phyloP scores from a whole-genome alignment of 2,797 vertebrate species.

The Gastrophryne carolinensis region DNA sequence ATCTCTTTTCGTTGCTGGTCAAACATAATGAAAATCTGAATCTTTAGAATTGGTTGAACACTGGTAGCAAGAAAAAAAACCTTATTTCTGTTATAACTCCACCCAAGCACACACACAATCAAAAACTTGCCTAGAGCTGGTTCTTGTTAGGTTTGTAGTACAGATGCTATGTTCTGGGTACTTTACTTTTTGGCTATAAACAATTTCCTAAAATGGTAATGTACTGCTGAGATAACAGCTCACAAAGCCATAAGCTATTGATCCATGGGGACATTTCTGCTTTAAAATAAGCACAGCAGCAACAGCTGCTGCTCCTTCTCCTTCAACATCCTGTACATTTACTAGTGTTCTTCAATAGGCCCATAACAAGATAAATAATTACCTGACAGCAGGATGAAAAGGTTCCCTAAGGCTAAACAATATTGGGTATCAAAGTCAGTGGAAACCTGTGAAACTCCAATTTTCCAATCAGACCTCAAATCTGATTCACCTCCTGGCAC shows the following conservation, averaged over 20 bases:
- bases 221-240: not conserved
- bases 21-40: too few relatives aligned
- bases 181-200: not conserved
- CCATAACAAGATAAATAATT: too few relatives aligned
- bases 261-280: not conserved
- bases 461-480: slow-evolving; percentile 18
- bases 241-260: not conserved
- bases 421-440: not conserved
- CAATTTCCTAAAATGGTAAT: not conserved
- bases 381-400: too few relatives aligned
- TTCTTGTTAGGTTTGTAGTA: too few relatives aligned
- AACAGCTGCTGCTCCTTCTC: not conserved
- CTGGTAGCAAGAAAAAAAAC: too few relatives aligned
- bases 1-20: too few relatives aligned
- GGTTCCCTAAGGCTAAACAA: not conserved
- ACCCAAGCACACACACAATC: too few relatives aligned
- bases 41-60: too few relatives aligned
- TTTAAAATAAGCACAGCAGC: not conserved
- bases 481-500: slow-evolving; percentile 43
- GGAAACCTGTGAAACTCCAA: not conserved
- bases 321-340: not conserved
- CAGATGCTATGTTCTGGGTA: too few relatives aligned
- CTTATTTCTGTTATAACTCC: too few relatives aligned
- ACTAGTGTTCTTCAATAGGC: not conserved
- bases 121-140: too few relatives aligned